phyloP scores from a whole-genome alignment of 2,797 vertebrate species.

The Phoxinus dragarum region DNA sequence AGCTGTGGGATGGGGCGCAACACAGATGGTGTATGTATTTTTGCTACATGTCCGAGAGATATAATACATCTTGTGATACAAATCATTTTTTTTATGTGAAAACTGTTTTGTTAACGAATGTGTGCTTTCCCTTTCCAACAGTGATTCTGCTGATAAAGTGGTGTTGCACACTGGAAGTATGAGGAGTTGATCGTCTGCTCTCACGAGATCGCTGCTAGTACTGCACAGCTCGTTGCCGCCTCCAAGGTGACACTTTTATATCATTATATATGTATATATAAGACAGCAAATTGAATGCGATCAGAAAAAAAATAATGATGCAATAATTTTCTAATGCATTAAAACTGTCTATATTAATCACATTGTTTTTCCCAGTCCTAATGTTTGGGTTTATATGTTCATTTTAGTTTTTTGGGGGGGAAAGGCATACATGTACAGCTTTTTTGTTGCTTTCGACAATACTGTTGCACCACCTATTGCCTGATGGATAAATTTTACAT shows the following conservation, averaged over 20 bases:
- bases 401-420: too few relatives aligned
- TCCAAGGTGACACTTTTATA: constrained; percentile 85
- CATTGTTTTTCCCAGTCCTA: not conserved
- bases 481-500: too few relatives aligned
- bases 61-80: not conserved
- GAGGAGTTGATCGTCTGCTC: constrained; percentile 97
- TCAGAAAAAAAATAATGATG: not conserved
- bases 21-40: constrained; percentile 93
- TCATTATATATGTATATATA: too few relatives aligned
- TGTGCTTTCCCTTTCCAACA: constrained; percentile 64
- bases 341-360: not conserved
- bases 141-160: constrained; percentile 94
- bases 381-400: too few relatives aligned
- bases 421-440: not conserved
- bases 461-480: not conserved
- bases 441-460: not conserved
- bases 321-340: not conserved
- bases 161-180: constrained; percentile 93
- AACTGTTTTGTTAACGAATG: not conserved
- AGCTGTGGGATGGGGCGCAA: constrained; percentile 98
- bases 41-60: not conserved
- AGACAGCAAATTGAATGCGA: fast-evolving
- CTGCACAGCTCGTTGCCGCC: constrained; percentile 95
- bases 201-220: constrained; percentile 96
- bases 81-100: not conserved